Percentiles rank a stretch among this genome's conserved stretches.
Evolutionary conservation across 2,888 invertebrate species (phyloP).

Genomic region (Augochlorella aurata): DNA sequence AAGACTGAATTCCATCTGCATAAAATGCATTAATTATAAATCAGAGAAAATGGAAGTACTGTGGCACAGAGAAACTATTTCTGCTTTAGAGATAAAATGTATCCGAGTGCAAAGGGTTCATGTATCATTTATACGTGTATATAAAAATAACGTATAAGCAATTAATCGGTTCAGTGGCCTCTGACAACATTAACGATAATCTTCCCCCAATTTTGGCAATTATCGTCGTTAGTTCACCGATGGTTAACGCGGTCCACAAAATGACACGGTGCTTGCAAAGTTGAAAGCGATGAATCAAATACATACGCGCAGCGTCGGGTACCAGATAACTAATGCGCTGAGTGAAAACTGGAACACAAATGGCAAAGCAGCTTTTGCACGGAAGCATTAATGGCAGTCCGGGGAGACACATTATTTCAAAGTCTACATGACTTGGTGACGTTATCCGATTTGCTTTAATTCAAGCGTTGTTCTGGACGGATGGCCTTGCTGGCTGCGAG

Average conservation of each 20-base stretch:
- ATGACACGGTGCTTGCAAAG: background rate
- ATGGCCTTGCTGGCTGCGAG: background rate
- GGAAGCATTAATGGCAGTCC: slow-evolving; percentile 19
- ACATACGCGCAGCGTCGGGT: slow-evolving; percentile 18
- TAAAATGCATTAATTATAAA: no score
- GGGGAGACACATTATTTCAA: slow-evolving; percentile 28
- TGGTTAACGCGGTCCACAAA: slow-evolving; percentile 3
- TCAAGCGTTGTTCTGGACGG: slow-evolving; percentile 15
- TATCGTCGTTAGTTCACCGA: background rate
- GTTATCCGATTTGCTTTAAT: slow-evolving; percentile 39
- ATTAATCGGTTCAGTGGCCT: no score
- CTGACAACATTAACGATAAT: no score
- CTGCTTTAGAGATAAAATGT: no score
- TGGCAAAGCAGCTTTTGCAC: slow-evolving; percentile 4
- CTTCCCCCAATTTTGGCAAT: no score
- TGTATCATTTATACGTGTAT: no score
- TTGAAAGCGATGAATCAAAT: slow-evolving; percentile 31
- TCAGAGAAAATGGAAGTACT: no score
- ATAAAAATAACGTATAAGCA: no score
- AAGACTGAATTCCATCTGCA: no score
- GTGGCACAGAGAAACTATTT: no score
- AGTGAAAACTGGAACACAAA: slow-evolving; percentile 22
- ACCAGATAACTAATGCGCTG: slow-evolving; percentile 1
- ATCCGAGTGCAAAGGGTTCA: no score
- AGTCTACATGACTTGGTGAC: slow-evolving; percentile 21